Percentiles rank a stretch among this genome's conserved stretches.
phyloP scores from a whole-genome alignment of 2,888 invertebrate species.

The Teleiodes luculella region DNA sequence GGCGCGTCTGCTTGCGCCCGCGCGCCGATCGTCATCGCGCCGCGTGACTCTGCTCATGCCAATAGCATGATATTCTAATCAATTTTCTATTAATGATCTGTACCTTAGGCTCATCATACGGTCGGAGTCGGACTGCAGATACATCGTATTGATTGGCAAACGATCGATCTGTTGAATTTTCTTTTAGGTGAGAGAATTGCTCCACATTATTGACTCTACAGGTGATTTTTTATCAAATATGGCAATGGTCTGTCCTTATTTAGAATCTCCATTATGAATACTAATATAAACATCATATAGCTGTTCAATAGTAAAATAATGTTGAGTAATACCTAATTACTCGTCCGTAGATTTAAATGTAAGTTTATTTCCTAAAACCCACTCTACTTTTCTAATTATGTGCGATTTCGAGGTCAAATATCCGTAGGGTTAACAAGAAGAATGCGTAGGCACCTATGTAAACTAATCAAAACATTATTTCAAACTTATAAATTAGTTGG shows the following conservation, averaged over 20 bases:
- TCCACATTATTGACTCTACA: too few species aligned
- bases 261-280: too few species aligned
- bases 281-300: too few species aligned
- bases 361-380: too few species aligned
- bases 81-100: conserved; percentile 17
- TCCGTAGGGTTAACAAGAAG: conserved; percentile 11
- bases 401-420: not conserved
- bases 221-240: too few species aligned
- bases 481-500: conserved; percentile 26
- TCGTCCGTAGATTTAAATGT: too few species aligned
- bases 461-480: conserved; percentile 20
- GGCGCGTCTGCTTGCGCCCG: conserved; percentile 33
- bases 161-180: too few species aligned
- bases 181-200: too few species aligned
- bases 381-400: not conserved
- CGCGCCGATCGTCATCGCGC: conserved; percentile 32
- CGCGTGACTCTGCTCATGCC: conserved; percentile 35
- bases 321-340: too few species aligned
- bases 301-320: too few species aligned
- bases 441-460: conserved; percentile 12
- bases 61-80: conserved; percentile 15
- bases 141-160: not conserved
- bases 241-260: too few species aligned
- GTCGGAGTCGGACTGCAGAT: not conserved
- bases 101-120: conserved; percentile 11